Base-by-base conservation (phyloP, 2,888 invertebrate species). In the Copidosoma aretas region DNA sequence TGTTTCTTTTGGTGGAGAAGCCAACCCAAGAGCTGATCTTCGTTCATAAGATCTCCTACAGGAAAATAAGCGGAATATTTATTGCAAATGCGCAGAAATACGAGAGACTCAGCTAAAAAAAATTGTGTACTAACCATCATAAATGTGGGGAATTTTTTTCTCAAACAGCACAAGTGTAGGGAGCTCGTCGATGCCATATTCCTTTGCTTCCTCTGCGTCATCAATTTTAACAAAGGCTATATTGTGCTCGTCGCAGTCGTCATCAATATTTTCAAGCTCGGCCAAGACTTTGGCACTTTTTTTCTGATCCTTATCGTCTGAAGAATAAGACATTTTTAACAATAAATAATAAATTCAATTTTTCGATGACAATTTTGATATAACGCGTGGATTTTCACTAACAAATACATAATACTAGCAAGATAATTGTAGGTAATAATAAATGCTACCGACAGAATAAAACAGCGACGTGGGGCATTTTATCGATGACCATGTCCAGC, bases 191-290 rank as follows among this genome's bases (percentile, higher is more conserved):
- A 95, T 92, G 71, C 95, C 94, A 82, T 94, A 95, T 81, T 95
- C 94, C 80, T 93, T 93, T 51, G 94, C 95, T 84, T 95, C 94
- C 68, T 90, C 90, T 73, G 92, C 91, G 78, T 95, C 93, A 79
- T 93, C 93, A 78, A 95, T 95, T 84, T 95, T 95, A 10, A 95
- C 95, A 81, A 95, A 95, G 61, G 93, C 93, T 77, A 95, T 95
- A 79, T 93, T 93, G 81, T 95, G 93, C 80, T 93, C 92, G 83
- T 95, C 95, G 84, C 94, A 94, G 82, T 95, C 95, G 80, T 95
- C 95, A 80, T 96, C 96, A 77, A 96, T 95, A 81, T 94, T 95
- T 85, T 96, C 95, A 78, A 95, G 85, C 84, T 94, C 95, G 63
- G 87, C 85, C 73, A 95, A 86, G 68, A 94, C 88, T 84, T 94